Evolutionary conservation across 1,140 invertebrate species (phyloP), one percentile per base, ranked within the genome.

Genomic region (Ostrea denselamellosa): DNA sequence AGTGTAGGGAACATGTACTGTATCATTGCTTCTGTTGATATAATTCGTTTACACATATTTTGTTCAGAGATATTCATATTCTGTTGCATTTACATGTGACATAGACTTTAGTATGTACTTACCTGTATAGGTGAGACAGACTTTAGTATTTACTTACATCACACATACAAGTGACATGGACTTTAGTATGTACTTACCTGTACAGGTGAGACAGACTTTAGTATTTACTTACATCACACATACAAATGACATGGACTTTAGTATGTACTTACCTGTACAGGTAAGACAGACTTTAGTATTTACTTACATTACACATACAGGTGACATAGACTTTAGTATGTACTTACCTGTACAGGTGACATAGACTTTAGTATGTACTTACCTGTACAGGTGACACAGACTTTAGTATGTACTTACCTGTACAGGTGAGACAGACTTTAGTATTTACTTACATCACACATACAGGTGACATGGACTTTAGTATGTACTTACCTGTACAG

Each of bases 261-360:
- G 34, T 44, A 93, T 94, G 93, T 93, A 95, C 94, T 93, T 89
- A 92, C 94, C 95, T 68, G 90, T 93, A 91, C 95, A 95, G 0
- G 88, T 94, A 12, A 94, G 91, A 92, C 95, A 95, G 54, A 56
- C 54, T 44, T 44, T 44, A 44, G 34, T 44, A 44, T 5, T 44
- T 44, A n/a, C n/a, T 53, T 53, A 53, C 53, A 53, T 53, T 53
- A 56, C 54, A 56, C 14, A 17, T 56, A 56, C 56, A 62, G 14
- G 56, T 62, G 17, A 62, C 56, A 58, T 0, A 62, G 14, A 56
- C 9, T 56, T 56, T 12, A 56, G 14, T 56, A 62, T 8, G 0
- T 56, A 56, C 56, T 58, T 58, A 58, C 56, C 10, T 17, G 3
- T 58, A 14, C 14, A 58, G 56, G 56, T 58, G 56, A 58, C 14